phyloP scores from a whole-genome alignment of 2,797 vertebrate genomes.

The Scolopax rusticola region DNA sequence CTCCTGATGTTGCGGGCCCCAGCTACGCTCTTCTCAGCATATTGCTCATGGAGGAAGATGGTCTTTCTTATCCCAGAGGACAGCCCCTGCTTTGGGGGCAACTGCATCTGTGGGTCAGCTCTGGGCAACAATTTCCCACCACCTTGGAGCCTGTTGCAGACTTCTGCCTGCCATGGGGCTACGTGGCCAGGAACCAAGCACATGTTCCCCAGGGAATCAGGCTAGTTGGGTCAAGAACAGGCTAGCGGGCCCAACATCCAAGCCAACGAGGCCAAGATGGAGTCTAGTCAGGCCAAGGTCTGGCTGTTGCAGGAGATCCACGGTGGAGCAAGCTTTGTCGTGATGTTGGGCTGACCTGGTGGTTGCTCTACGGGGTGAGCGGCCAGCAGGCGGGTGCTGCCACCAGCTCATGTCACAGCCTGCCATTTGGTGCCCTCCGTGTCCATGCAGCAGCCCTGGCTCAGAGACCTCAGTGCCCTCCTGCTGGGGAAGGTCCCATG shows the following conservation, averaged over 20 bases:
- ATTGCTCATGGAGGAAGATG: not conserved
- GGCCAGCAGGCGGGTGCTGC: not conserved
- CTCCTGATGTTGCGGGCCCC: not conserved
- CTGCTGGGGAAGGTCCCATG: conserved; percentile 52
- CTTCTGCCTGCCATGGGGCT: not conserved
- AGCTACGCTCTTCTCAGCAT: not conserved
- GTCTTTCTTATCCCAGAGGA: not conserved
- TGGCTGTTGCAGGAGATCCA: accelerated
- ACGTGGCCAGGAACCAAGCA: accelerated
- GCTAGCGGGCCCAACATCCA: not conserved
- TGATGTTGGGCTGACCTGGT: conserved; percentile 18
- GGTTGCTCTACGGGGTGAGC: not conserved
- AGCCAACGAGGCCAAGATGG: not conserved
- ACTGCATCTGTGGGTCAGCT: not conserved
- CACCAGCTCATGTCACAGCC: conserved; percentile 24
- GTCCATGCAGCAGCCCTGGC: conserved; percentile 35
- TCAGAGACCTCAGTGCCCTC: conserved; percentile 46
- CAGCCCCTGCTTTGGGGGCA: not conserved
- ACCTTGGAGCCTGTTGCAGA: not conserved
- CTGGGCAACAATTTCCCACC: accelerated
- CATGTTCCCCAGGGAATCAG: not conserved
- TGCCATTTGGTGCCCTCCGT: conserved; percentile 25
- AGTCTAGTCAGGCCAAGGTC: not conserved
- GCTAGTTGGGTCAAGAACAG: not conserved
- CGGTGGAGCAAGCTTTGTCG: conserved; percentile 34